A percentile compares a stretch with the other conserved stretches of the same genome.
Conservation (phyloP, 2,797 vertebrate species). For the Hippoglossus hippoglossus region DNA sequence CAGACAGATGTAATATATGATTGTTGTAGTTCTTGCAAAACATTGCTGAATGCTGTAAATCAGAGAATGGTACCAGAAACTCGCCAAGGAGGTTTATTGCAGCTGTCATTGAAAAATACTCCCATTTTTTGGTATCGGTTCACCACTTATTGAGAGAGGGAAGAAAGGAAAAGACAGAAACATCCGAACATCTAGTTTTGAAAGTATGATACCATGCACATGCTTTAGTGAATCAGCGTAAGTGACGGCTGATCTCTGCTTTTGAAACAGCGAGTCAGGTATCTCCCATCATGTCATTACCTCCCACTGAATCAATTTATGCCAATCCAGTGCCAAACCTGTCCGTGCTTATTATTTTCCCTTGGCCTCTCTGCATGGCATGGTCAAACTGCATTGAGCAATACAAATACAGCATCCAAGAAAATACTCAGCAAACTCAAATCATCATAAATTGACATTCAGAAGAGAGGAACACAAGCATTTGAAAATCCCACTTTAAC, state of each 20-base stretch:
- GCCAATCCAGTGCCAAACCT: slow-evolving; percentile 8
- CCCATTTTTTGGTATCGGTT: slow-evolving; percentile 38
- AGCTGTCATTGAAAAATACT: slow-evolving; percentile 45
- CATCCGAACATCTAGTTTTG: slow-evolving; percentile 22
- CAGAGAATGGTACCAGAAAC: slow-evolving; percentile 38
- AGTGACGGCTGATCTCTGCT: neutral
- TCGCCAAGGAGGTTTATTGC: slow-evolving; percentile 47
- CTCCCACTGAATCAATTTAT: slow-evolving; percentile 13
- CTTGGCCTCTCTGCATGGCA: slow-evolving; percentile 1
- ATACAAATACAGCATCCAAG: slow-evolving; percentile 30
- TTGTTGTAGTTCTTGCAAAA: slow-evolving; percentile 26
- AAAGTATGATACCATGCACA: neutral
- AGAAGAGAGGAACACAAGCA: neutral
- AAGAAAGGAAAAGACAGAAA: neutral
- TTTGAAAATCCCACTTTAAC: slow-evolving; percentile 9
- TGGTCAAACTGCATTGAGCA: slow-evolving; percentile 14
- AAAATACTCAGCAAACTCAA: slow-evolving; percentile 14
- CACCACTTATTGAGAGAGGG: slow-evolving; percentile 7
- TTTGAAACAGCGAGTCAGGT: slow-evolving; percentile 25
- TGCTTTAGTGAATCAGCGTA: slow-evolving; percentile 12
- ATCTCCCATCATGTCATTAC: slow-evolving; percentile 20
- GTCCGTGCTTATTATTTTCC: neutral
- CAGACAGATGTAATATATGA: slow-evolving; percentile 29
- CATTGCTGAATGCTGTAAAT: slow-evolving; percentile 33
- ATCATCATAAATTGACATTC: slow-evolving; percentile 34